Evolutionary conservation across 2,113 vertebrate species (phyloP).

Genomic region (Etheostoma cragini): DNA sequence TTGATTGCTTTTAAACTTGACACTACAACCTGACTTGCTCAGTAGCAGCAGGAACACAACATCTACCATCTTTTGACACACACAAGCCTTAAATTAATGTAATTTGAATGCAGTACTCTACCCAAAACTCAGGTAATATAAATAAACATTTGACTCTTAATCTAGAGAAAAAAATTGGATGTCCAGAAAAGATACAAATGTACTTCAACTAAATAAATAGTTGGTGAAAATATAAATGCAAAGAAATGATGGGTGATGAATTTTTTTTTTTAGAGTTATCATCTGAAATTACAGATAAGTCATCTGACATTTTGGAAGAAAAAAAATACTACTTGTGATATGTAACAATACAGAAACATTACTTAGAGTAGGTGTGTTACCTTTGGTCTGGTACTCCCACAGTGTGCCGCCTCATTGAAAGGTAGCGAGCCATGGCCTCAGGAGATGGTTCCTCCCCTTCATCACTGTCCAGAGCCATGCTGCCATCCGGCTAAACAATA

Average conservation of each 20-base stretch:
- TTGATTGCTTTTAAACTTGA: not conserved
- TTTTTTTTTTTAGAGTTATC: too few species aligned
- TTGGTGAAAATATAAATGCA: not conserved
- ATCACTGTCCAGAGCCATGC: constrained; percentile 95
- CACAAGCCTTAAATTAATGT: too few species aligned
- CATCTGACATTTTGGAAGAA: not conserved
- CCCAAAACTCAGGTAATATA: not conserved
- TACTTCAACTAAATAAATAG: not conserved
- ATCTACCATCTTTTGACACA: not conserved
- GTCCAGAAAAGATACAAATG: not conserved
- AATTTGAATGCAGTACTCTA: too few species aligned
- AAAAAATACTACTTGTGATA: not conserved
- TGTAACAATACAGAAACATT: not conserved
- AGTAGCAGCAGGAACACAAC: not conserved
- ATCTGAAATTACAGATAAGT: not conserved
- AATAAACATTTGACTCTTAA: not conserved
- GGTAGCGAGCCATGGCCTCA: constrained; percentile 96
- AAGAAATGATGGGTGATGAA: not conserved
- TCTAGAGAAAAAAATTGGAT: not conserved
- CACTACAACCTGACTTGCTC: too few species aligned
- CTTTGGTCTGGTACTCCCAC: constrained; percentile 98
- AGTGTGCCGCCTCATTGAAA: constrained; percentile 98
- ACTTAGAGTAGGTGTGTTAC: constrained; percentile 65
- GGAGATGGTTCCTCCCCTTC: constrained; percentile 97
- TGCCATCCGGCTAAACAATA: constrained; percentile 88